Percentiles rank a stretch among this genome's conserved stretches.
phyloP scores from a whole-genome alignment of 2,113 vertebrate species.

The Amazona guildingii region DNA sequence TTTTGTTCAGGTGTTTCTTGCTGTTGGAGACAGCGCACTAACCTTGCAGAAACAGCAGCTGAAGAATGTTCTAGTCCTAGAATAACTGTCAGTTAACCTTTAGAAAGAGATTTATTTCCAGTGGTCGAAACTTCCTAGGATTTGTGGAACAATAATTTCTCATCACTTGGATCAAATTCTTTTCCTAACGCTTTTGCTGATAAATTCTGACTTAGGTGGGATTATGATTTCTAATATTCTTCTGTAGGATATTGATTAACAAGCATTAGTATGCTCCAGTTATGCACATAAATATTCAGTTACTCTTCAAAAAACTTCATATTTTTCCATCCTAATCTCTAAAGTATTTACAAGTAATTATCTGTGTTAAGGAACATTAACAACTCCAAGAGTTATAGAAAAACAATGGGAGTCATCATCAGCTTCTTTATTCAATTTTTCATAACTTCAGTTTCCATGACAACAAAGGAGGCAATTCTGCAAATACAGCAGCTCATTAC shows the following conservation, averaged over 20 bases:
- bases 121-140: background rate
- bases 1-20: background rate
- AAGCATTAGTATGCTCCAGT: background rate
- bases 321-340: background rate
- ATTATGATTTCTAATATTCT: background rate
- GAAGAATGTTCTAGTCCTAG: background rate
- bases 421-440: constrained; percentile 50
- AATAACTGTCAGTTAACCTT: background rate
- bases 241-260: background rate
- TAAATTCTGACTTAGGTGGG: background rate
- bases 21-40: background rate
- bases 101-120: background rate
- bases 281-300: background rate
- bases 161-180: background rate
- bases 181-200: background rate
- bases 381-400: background rate
- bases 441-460: constrained; percentile 57
- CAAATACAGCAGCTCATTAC: constrained; percentile 40
- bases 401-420: background rate
- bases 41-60: background rate
- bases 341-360: background rate
- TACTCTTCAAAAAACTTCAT: background rate
- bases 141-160: background rate
- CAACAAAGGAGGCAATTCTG: constrained; percentile 52
- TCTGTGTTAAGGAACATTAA: background rate